These are phyloP conservation scores for Bradysia coprophila DNA, from an alignment of 1,140 invertebrate species.

Conservation along the genomic window DNA sequence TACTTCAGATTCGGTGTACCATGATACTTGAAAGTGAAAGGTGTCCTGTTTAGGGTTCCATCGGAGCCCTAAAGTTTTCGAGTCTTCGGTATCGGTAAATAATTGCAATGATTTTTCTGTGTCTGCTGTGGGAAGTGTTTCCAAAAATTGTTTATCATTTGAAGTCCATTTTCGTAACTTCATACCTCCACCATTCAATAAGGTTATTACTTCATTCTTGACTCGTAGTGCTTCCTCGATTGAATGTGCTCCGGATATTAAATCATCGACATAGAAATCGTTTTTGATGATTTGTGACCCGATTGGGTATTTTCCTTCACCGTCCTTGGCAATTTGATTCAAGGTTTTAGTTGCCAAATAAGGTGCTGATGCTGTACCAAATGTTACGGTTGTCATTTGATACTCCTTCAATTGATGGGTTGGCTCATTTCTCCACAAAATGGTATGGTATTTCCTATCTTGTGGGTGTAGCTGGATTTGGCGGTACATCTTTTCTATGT, in stretches of 20 bases:
- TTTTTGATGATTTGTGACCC: constrained; percentile 1
- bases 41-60: constrained; percentile 10
- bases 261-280: too few relatives aligned
- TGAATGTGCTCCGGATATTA: background rate
- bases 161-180: constrained; percentile 2
- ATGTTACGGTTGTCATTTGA: constrained; percentile 12
- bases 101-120: background rate
- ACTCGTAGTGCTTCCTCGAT: background rate
- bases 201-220: background rate
- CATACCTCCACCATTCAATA: constrained; percentile 1
- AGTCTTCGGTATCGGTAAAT: background rate
- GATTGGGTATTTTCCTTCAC: background rate
- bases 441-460: constrained; percentile 14
- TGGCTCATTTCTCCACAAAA: constrained; percentile 14
- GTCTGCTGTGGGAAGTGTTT: background rate
- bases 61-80: constrained; percentile 7
- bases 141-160: background rate
- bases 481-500: constrained; percentile 24
- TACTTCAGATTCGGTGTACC: background rate
- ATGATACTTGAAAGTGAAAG: constrained; percentile 4
- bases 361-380: constrained; percentile 12
- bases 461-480: constrained; percentile 14
- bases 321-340: constrained; percentile 7
- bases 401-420: constrained; percentile 11
- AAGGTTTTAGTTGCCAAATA: constrained; percentile 12